Percentiles rank a stretch among this genome's conserved stretches.
These are phyloP conservation scores for Oscheius sp. DNA, from an alignment of 1,140 invertebrate genomes.

Conservation along the genomic window DNA sequence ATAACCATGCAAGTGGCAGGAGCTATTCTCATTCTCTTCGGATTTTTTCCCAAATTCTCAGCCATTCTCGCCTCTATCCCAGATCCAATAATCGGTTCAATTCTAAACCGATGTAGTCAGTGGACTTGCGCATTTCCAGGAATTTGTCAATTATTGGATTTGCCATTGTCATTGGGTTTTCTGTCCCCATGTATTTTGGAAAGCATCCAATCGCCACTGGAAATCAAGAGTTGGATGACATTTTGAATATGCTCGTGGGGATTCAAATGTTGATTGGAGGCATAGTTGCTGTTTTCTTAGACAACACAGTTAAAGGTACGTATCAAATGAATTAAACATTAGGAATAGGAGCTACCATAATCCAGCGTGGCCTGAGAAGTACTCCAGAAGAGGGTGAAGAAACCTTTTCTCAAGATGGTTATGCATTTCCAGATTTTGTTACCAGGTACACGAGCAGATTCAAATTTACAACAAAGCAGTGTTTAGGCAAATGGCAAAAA, in stretches of 20 bases:
- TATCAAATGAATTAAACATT: too few relatives aligned
- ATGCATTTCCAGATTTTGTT: too few relatives aligned
- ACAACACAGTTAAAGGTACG: too few relatives aligned
- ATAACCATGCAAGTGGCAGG: slow-evolving; percentile 40
- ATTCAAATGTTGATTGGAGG: slow-evolving; percentile 34
- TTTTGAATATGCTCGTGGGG: slow-evolving; percentile 24
- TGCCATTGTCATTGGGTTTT: slow-evolving; percentile 25
- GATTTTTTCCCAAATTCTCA: slow-evolving; percentile 36
- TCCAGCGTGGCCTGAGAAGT: too few relatives aligned
- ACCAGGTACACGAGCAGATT: too few relatives aligned
- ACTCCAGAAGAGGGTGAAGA: too few relatives aligned
- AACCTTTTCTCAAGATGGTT: too few relatives aligned
- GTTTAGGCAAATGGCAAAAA: too few relatives aligned
- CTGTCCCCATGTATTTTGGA: slow-evolving; percentile 28
- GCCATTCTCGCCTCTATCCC: slow-evolving; percentile 36
- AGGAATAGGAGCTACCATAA: too few relatives aligned
- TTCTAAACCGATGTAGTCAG: slow-evolving; percentile 21
- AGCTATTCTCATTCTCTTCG: slow-evolving; percentile 31
- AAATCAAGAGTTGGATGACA: slow-evolving; percentile 20
- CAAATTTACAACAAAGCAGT: too few relatives aligned
- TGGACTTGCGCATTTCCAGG: slow-evolving; percentile 36
- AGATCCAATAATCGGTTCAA: slow-evolving; percentile 26
- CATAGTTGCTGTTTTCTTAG: slow-evolving; percentile 12
- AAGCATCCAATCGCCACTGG: slow-evolving; percentile 35
- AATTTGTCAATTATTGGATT: slow-evolving; percentile 44